A percentile compares a stretch with the other conserved stretches of the same genome.
phyloP scores from a whole-genome alignment of 2,888 invertebrate genomes.

The Cataglyphis altisquamis region DNA sequence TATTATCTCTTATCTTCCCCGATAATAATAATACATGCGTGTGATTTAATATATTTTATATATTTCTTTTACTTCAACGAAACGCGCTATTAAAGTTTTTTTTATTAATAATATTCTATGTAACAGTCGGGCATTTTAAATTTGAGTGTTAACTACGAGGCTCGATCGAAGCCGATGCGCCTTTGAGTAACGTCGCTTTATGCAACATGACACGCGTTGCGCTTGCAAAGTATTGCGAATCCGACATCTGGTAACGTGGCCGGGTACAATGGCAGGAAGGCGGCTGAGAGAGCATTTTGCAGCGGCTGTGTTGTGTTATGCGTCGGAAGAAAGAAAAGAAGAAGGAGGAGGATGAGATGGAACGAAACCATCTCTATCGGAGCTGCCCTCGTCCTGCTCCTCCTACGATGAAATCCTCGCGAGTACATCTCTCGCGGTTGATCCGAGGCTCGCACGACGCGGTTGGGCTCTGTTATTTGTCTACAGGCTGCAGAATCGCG shows the following conservation, averaged over 20 bases:
- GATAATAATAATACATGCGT: background rate
- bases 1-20: background rate
- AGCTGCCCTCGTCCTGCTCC: conserved; percentile 40
- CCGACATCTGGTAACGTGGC: conserved; percentile 55
- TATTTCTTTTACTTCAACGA: background rate
- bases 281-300: conserved; percentile 58
- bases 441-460: conserved; percentile 42
- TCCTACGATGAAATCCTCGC: conserved; percentile 59
- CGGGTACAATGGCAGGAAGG: conserved; percentile 61
- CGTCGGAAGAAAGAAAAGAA: conserved; percentile 15
- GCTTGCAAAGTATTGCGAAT: conserved; percentile 60
- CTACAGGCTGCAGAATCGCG: conserved; percentile 65
- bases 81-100: background rate
- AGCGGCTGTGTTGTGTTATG: conserved; percentile 40
- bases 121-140: conserved; percentile 13
- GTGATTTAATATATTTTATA: background rate
- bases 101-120: background rate
- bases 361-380: conserved; percentile 54
- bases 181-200: conserved; percentile 35
- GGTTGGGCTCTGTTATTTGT: conserved; percentile 66
- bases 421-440: conserved; percentile 35
- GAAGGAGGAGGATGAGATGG: conserved; percentile 43
- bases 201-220: conserved; percentile 58
- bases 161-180: conserved; percentile 7
- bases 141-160: conserved; percentile 34